These are phyloP conservation scores for Sinohyriopsis cumingii DNA, from an alignment of 2,888 invertebrate genomes.

Conservation along the genomic window DNA sequence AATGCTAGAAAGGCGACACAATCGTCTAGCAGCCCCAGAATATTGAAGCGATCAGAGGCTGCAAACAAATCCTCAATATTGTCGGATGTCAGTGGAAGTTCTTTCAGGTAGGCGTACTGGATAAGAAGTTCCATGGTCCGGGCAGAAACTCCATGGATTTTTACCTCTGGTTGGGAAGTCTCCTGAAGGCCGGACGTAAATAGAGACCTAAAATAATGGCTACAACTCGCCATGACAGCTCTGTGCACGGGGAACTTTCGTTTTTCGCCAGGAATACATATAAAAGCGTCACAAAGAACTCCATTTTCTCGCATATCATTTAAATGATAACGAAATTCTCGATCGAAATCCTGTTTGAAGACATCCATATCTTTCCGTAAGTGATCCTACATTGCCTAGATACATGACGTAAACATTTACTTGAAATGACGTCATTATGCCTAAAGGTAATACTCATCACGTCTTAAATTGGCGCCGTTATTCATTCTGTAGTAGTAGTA, in stretches of 20 bases:
- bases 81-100: slow-evolving; percentile 78
- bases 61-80: slow-evolving; percentile 82
- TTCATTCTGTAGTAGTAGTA: no score
- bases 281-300: slow-evolving; percentile 79
- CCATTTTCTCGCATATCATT: slow-evolving; percentile 74
- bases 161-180: slow-evolving; percentile 38
- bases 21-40: slow-evolving; percentile 84
- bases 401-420: no score
- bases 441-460: no score
- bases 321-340: slow-evolving; percentile 26
- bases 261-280: slow-evolving; percentile 83
- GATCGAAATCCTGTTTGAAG: slow-evolving; percentile 3
- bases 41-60: slow-evolving; percentile 83
- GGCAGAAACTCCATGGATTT: slow-evolving; percentile 46
- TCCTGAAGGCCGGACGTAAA: slow-evolving; percentile 85
- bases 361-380: no score
- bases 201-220: slow-evolving; percentile 89
- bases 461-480: no score
- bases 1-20: slow-evolving; percentile 84
- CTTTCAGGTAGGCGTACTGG: slow-evolving; percentile 83
- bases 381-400: no score
- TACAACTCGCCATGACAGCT: slow-evolving; percentile 78
- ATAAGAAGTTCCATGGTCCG: slow-evolving; percentile 48
- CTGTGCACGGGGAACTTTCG: slow-evolving; percentile 86
- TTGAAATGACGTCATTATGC: no score